Base-by-base conservation (phyloP, 2,113 vertebrate species). In the Carassius carassius region DNA sequence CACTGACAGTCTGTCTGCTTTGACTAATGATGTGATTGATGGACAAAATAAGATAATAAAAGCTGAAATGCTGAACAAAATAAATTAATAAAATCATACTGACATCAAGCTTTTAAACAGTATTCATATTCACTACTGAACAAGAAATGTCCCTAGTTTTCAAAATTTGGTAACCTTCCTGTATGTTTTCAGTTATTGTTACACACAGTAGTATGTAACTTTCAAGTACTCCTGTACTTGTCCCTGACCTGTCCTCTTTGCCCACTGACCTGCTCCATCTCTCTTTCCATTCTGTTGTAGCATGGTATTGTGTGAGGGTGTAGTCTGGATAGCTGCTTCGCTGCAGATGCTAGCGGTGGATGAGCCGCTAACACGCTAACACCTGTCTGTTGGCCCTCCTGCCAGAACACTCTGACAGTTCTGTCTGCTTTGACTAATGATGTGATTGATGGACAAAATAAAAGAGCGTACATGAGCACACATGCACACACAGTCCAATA, bases 1-100 rank as follows among this genome's bases (percentile, higher is more conserved):
- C 94, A 91, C 93, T 92, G 95, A 95, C 95, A 95, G 93, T 92
- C 93, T 95, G 95, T 96, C 95, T 95, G 95, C 95, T 96, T 95
- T 97, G 95, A 96, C 95, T 97, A 97, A 96, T 96, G 95, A 95
- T 93, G 95, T 96, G 95, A 97, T 96, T 96, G 96, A 97, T 96
- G 95, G 96, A 96, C 96, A 95, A 95, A 95, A 95, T 96, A 95
- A 95, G 96, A 94, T 94, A 41, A 41, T 41, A 41, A 41, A 41
- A 41, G 41, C 41, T 41, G 41, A 41, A 41, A 41, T 9, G 41
- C 8, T 41, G 41, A 41, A 41, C 8, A 41, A 41, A 41, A 41
- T 8, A 41, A 8, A 37, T 7, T 9, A 41, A 9, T 44, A 10
- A n/a, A n/a, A n/a, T n/a, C n/a, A n/a, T n/a, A n/a, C n/a, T n/a